phyloP scores from a whole-genome alignment of 2,888 invertebrate genomes.

The Prostheceraeus crozeri region DNA sequence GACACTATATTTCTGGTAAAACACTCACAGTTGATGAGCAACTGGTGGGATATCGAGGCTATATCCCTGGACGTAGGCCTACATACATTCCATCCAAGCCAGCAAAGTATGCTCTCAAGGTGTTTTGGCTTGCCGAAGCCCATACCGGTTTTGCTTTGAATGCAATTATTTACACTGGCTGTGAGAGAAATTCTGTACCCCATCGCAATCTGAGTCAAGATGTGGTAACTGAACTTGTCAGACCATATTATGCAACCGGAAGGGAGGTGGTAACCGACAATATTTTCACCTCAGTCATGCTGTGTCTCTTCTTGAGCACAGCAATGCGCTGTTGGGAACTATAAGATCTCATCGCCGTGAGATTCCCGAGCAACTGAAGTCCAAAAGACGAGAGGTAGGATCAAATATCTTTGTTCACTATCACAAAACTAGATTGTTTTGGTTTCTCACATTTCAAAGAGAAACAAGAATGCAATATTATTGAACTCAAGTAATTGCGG shows the following conservation, averaged over 20 bases:
- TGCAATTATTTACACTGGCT: slow-evolving; percentile 15
- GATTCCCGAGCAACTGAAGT: slow-evolving; percentile 4
- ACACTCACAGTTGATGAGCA: slow-evolving; percentile 13
- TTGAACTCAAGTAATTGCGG: slow-evolving; percentile 14
- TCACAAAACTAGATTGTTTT: slow-evolving; percentile 13
- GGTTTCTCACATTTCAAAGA: slow-evolving; percentile 16
- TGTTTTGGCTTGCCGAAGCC: slow-evolving; percentile 4
- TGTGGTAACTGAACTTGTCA: slow-evolving; percentile 10
- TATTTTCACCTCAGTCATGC: slow-evolving; percentile 16
- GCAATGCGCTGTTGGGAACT: neutral
- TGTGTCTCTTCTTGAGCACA: slow-evolving; percentile 17
- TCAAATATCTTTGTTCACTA: slow-evolving; percentile 2
- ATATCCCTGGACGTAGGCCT: slow-evolving; percentile 22
- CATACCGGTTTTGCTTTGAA: slow-evolving; percentile 1
- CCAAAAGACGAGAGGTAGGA: slow-evolving; percentile 9
- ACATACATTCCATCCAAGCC: slow-evolving; percentile 19
- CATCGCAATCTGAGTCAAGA: slow-evolving; percentile 16
- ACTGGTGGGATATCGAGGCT: slow-evolving; percentile 1
- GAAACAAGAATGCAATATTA: slow-evolving; percentile 11
- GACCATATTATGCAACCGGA: slow-evolving; percentile 5
- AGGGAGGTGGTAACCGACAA: slow-evolving; percentile 18
- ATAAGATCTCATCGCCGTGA: slow-evolving; percentile 4
- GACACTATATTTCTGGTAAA: slow-evolving; percentile 9
- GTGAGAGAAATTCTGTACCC: slow-evolving; percentile 4
- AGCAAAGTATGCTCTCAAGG: slow-evolving; percentile 1